phyloP scores from a whole-genome alignment of 1,140 invertebrate species.

The Zaprionus inermis region DNA sequence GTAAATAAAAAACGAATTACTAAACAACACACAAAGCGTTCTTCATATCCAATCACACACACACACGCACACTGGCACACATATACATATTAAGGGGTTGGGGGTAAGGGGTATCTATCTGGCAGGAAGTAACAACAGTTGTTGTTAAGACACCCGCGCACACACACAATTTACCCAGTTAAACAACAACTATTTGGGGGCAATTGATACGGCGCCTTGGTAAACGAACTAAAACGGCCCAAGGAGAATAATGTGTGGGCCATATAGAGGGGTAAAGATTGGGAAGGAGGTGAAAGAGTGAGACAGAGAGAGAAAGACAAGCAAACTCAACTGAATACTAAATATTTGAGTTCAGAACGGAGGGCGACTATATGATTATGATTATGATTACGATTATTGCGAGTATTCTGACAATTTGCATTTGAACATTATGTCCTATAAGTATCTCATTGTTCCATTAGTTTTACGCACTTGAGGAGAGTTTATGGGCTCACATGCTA shows the following conservation, averaged over 20 bases:
- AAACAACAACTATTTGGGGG: slow-evolving; percentile 54
- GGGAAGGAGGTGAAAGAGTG: not conserved
- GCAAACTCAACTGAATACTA: slow-evolving; percentile 21
- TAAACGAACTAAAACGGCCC: slow-evolving; percentile 36
- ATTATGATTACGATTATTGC: slow-evolving; percentile 66
- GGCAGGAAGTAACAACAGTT: slow-evolving; percentile 41
- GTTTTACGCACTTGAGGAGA: slow-evolving; percentile 38
- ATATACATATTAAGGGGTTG: slow-evolving; percentile 16
- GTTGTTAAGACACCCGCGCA: slow-evolving; percentile 38
- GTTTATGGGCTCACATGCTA: not conserved
- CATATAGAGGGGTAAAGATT: not conserved
- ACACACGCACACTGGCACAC: slow-evolving; percentile 40
- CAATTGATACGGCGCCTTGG: slow-evolving; percentile 69
- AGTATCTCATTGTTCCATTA: slow-evolving; percentile 44
- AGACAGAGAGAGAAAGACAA: not conserved
- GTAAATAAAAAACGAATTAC: slow-evolving; percentile 83
- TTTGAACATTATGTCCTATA: slow-evolving; percentile 50
- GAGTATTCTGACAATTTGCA: slow-evolving; percentile 62
- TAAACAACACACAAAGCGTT: slow-evolving; percentile 67
- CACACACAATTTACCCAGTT: slow-evolving; percentile 32
- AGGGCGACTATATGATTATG: slow-evolving; percentile 29
- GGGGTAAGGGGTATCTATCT: slow-evolving; percentile 9
- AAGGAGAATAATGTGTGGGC: not conserved
- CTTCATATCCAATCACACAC: slow-evolving; percentile 57
- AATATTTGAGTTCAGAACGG: slow-evolving; percentile 6